Base-by-base conservation (phyloP, 2,797 vertebrate species). In the Clarias fuscus region DNA sequence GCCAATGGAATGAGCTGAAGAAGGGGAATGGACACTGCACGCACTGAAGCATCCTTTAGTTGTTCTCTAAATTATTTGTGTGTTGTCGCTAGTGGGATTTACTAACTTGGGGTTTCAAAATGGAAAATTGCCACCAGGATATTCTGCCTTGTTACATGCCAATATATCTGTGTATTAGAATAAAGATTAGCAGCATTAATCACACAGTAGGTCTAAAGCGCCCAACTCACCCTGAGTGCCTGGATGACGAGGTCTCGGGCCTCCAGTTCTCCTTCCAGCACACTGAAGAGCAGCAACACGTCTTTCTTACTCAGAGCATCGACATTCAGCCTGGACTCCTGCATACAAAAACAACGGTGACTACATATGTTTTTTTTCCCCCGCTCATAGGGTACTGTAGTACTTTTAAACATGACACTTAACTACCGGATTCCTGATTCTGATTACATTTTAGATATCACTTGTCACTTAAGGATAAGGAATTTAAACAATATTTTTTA, bases 241-340 rank as follows among this genome's bases (percentile, higher is more conserved):
- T 95, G 94, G 17, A 96, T 95, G 93, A 95, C 94, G 76, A 95
- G 89, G 91, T 96, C 95, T 62, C 94, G 92, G 20, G 95, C 95
- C 91, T 96, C 95, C 92, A 96, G 92, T 89, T 96, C 95, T 90
- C 95, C 95, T 82, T 96, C 95, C 90, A 96, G 91, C 89, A 95
- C 91, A 87, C 95, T 95, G 91, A 96, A 95, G 71, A 96, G 95
- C 92, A 94, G 94, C 91, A 95, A 92, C 91, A 95, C 53, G 90
- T 96, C 95, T 30, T 91, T 90, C 88, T 95, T 95, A 91, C 92
- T 94, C 92, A 96, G 82, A 91, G 91, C 94, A 83, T 96, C 95
- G 93, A 96, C 94, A 85, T 95, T 95, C 88, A 95, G 89, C 88
- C 92, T 93, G 89, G 95, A 93, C 94, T 95, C 93, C 91, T 91